Evolutionary conservation across 2,888 invertebrate species (phyloP).

Genomic region (Carterocephalus palaemon): DNA sequence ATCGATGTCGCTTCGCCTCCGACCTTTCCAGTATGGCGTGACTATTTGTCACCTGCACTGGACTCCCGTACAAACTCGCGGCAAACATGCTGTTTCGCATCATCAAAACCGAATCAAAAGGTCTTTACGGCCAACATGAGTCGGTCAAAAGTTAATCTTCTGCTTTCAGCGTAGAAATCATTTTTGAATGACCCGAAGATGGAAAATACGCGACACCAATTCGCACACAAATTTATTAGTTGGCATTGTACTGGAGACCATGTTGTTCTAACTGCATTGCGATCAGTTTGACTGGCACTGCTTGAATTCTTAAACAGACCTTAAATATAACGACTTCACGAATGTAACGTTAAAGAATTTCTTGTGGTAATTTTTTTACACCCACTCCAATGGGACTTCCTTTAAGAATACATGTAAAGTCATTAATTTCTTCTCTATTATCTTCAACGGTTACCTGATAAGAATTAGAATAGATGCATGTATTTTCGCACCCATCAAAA

Average conservation of each 20-base stretch:
- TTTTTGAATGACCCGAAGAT: background rate
- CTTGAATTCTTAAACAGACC: conserved; percentile 53
- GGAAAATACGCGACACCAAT: conserved; percentile 30
- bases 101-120: conserved; percentile 43
- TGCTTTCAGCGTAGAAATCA: background rate
- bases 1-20: conserved; percentile 67
- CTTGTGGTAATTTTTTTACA: conserved; percentile 16
- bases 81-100: conserved; percentile 72
- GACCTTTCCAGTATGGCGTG: conserved; percentile 69
- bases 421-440: conserved; percentile 2
- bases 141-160: conserved; percentile 28
- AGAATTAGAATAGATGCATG: too few relatives aligned
- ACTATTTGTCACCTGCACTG: conserved; percentile 76
- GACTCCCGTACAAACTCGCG: conserved; percentile 73
- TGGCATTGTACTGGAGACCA: conserved; percentile 59
- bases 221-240: conserved; percentile 55
- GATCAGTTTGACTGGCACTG: conserved; percentile 65
- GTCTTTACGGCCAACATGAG: conserved; percentile 30
- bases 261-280: conserved; percentile 67
- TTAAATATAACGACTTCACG: conserved; percentile 23
- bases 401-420: conserved; percentile 1
- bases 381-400: background rate
- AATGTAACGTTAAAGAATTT: conserved; percentile 21
- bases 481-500: too few relatives aligned
- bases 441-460: conserved; percentile 1